These are phyloP conservation scores for Drosophila punjabiensis DNA, from an alignment of 1,140 invertebrate species.

Conservation along the genomic window DNA sequence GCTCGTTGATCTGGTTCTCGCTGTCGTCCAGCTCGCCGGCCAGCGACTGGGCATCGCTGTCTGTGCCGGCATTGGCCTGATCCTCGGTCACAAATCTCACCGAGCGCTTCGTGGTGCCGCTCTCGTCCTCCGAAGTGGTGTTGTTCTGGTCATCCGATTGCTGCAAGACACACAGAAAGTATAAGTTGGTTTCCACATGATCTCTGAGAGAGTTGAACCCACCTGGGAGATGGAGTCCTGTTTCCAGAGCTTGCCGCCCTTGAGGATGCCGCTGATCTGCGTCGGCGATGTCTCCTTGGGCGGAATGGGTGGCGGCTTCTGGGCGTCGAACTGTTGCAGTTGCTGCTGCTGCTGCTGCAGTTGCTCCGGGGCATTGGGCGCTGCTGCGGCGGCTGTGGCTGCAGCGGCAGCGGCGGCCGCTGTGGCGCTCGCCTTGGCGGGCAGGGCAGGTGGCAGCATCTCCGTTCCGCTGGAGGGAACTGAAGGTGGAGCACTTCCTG, in stretches of 20 bases:
- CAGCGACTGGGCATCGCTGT: conserved; percentile 71
- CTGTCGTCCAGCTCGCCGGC: conserved; percentile 67
- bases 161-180: conserved; percentile 1
- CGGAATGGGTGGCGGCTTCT: conserved; percentile 78
- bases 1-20: conserved; percentile 82
- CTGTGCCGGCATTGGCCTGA: conserved; percentile 58
- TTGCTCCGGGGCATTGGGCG: conserved; percentile 1
- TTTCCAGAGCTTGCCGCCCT: conserved; percentile 89
- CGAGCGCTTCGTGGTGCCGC: conserved; percentile 77
- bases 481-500: not conserved
- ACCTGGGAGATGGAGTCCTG: conserved; percentile 85
- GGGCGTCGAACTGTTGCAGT: conserved; percentile 40
- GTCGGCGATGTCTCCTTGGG: conserved; percentile 84
- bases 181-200: not conserved
- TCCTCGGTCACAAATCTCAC: conserved; percentile 80
- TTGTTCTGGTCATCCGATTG: conserved; percentile 84
- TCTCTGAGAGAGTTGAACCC: not conserved
- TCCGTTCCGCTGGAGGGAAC: conserved; percentile 19
- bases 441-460: conserved; percentile 67
- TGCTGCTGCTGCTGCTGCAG: conserved; percentile 22
- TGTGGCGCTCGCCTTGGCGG: conserved; percentile 67
- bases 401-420: conserved; percentile 39
- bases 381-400: not conserved
- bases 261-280: conserved; percentile 87
- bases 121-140: conserved; percentile 79